These are phyloP conservation scores for Chymomyza caudatula DNA, from an alignment of 2,888 invertebrate genomes.

Conservation along the genomic window DNA sequence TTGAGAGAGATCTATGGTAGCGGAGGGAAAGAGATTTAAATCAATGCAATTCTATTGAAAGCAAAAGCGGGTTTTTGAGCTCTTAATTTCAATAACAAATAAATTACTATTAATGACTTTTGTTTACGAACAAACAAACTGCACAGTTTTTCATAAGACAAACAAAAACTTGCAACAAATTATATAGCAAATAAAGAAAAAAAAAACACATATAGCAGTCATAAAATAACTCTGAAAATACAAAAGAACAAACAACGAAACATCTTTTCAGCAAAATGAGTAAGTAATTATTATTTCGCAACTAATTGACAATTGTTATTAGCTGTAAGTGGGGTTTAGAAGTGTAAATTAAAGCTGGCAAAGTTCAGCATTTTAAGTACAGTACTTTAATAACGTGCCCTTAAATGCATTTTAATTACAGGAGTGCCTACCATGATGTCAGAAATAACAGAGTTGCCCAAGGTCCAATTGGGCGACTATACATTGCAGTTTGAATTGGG, in stretches of 20 bases:
- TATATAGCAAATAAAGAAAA: not conserved
- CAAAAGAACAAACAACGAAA: constrained; percentile 21
- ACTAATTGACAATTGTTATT: constrained; percentile 32
- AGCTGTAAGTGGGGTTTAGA: constrained; percentile 8
- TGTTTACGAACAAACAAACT: constrained; percentile 22
- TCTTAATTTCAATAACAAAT: not conserved
- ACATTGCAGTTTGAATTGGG: constrained; percentile 82
- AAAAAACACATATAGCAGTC: not conserved
- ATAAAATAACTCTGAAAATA: not conserved
- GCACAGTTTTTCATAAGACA: constrained; percentile 33
- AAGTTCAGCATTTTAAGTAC: not conserved
- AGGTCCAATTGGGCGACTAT: constrained; percentile 82
- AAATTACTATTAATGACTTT: constrained; percentile 1
- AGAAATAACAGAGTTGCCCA: constrained; percentile 83
- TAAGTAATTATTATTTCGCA: constrained; percentile 53
- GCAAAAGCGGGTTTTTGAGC: constrained; percentile 26
- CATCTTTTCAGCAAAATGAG: constrained; percentile 54
- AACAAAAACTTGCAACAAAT: constrained; percentile 16
- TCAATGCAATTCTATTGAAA: not conserved
- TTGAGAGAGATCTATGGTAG: not conserved
- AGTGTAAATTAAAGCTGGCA: not conserved
- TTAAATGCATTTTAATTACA: constrained; percentile 64
- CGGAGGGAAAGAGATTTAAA: constrained; percentile 1
- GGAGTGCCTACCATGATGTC: constrained; percentile 87
- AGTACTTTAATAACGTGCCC: not conserved